Evolutionary conservation across 2,888 invertebrate species (phyloP).

Genomic region (Clistopyga incitator): DNA sequence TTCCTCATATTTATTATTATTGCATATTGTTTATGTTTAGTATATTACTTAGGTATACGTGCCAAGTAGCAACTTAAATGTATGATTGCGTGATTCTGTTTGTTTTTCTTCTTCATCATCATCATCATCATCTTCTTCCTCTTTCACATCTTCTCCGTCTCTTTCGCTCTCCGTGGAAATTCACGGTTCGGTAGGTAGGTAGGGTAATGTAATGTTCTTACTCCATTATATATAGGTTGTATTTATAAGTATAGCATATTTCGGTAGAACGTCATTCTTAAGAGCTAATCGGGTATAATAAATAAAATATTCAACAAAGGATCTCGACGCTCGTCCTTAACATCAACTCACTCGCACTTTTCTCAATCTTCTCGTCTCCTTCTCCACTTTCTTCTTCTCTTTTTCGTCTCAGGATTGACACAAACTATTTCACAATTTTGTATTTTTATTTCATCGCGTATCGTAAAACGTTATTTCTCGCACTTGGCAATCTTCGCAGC

Average conservation of each 20-base stretch:
- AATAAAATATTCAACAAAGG: slow-evolving; percentile 74
- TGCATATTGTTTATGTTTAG: slow-evolving; percentile 84
- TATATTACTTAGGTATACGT: slow-evolving; percentile 84
- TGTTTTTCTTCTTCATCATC: slow-evolving; percentile 46
- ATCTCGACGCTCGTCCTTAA: slow-evolving; percentile 52
- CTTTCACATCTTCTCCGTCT: slow-evolving; percentile 43
- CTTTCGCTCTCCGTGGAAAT: slow-evolving; percentile 46
- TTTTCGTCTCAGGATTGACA: slow-evolving; percentile 37
- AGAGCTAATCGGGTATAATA: slow-evolving; percentile 82
- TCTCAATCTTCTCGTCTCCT: slow-evolving; percentile 11
- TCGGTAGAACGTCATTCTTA: slow-evolving; percentile 83
- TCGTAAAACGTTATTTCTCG: slow-evolving; percentile 11
- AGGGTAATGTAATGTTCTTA: slow-evolving; percentile 80
- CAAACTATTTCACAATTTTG: slow-evolving; percentile 50
- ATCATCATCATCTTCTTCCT: slow-evolving; percentile 16
- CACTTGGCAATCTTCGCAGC: slow-evolving; percentile 53
- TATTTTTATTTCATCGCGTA: slow-evolving; percentile 45
- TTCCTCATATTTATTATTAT: slow-evolving; percentile 84
- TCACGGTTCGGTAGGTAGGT: slow-evolving; percentile 73
- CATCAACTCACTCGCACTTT: slow-evolving; percentile 52
- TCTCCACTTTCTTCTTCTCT: slow-evolving; percentile 49
- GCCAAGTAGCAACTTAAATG: slow-evolving; percentile 84
- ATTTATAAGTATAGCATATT: slow-evolving; percentile 84
- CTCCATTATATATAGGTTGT: slow-evolving; percentile 83
- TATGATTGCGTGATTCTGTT: slow-evolving; percentile 84